Base-by-base conservation (phyloP, 2,888 invertebrate genomes). In the Phorcus lineatus region DNA sequence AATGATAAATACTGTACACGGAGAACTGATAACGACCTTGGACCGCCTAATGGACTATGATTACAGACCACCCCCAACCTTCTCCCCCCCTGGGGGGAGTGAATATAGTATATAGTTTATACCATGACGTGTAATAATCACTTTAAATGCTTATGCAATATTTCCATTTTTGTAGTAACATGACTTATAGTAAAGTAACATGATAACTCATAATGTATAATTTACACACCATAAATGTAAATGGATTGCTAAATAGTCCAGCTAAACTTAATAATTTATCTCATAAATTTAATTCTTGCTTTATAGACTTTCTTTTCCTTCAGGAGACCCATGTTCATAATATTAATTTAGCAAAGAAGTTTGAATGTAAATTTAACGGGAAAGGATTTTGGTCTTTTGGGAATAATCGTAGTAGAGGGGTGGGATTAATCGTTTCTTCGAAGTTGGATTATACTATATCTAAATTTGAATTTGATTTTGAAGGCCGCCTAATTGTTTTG, bases 371-470 rank as follows among this genome's bases (percentile, higher is more conserved):
- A 22, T 19, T 52, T 54, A 28, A 76, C 0, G 52, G 52, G 17
- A 76, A 76, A 19, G 52, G 53, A 24, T 53, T 53, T 54, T 76
- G 76, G 76, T 52, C 52, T 54, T 76, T 76, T 76, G 76, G 76
- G 9, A 53, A n/a, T 4, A 76, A 76, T 28, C 52, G 53, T 6
- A 52, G 54, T 22, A 11, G 31, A 24, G 76, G 76, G 6, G 76
- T 76, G 19, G 53, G 76, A 9, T 22, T 76, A 13, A 28, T 76
- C 36, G 54, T 76, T 11, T 19, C 22, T 22, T 52, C 28, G 53
- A 76, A 28, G 16, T 3, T 77, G 11, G 24, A 57, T 40, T 57
- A 19, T 22, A 19, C 28, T 17, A 57, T 77, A 6, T 9, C n/a
- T 24, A 53, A 52, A 24, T 76, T 76, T 28, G 4, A 57, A n/a